Evolutionary conservation across 1,140 invertebrate genomes (phyloP), one percentile per base, ranked within the genome.

Genomic region (Rhizoglyphus robini): DNA sequence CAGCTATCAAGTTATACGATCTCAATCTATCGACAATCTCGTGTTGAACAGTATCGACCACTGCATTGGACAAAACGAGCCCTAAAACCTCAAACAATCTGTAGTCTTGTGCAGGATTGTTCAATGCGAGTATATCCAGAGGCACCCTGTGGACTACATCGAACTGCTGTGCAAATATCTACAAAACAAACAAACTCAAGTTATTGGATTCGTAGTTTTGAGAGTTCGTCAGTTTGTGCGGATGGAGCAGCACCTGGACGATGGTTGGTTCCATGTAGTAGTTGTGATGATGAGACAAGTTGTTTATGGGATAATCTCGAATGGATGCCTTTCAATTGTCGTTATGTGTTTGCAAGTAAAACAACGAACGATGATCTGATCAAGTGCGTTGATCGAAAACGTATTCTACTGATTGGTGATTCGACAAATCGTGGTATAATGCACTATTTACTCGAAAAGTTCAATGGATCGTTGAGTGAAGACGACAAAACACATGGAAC

Each of bases 361-460:
- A n/a, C n/a, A n/a, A n/a, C n/a, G n/a, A n/a, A n/a, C n/a, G 3
- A 60, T 34, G n/a, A 36, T 18, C 47, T 27, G n/a, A 47, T 41
- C 15, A n/a, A 47, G 80, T 20, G 18, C n/a, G 4, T 48, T 49
- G 8, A 0, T 41, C 36, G 18, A 27, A 13, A 69, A 4, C 60
- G 78, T 75, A 66, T 79, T 15, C 69, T 81, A 15, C 80, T 80
- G 65, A 73, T 81, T 54, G 80, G 80, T 4, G 80, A 81, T 67
- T 81, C 80, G 0, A 81, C 80, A 1, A 79, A 79, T 69, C 71
- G 80, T 27, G 80, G 80, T 0, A 80, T 81, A 49, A 75, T 80
- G 72, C 75, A 80, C 67, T 78, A 80, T 64, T 68, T 79, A 25
- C 71, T 78, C 36, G 76, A 81, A 65, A 69, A 73, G 36, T 67